Evolutionary conservation across 1,140 invertebrate genomes (phyloP).

Genomic region (Sycophila sp.): DNA sequence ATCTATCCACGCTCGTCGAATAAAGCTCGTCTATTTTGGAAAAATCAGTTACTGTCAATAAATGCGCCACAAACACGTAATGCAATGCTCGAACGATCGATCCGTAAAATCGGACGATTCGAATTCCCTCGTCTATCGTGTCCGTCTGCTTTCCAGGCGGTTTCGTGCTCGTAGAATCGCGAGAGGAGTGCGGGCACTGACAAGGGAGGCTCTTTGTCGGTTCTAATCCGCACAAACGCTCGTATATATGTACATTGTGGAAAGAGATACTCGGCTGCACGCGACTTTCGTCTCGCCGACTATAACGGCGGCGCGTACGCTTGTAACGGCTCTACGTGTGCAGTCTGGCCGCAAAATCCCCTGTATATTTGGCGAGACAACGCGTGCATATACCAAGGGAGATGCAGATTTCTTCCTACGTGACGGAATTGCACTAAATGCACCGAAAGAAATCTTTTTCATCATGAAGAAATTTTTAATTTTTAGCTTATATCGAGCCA

Average conservation of each 20-base stretch:
- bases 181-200: too few relatives aligned
- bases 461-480: background rate
- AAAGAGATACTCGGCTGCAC: background rate
- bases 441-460: background rate
- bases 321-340: background rate
- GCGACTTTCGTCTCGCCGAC: conserved; percentile 21
- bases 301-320: background rate
- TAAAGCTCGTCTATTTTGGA: too few relatives aligned
- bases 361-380: background rate
- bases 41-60: too few relatives aligned
- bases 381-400: background rate
- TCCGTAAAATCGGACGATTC: too few relatives aligned
- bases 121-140: too few relatives aligned
- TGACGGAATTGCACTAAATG: background rate
- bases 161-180: too few relatives aligned
- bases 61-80: too few relatives aligned
- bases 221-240: conserved; percentile 55
- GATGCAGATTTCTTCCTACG: background rate
- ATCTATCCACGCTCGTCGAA: too few relatives aligned
- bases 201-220: conserved; percentile 51
- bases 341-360: background rate
- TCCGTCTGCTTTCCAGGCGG: too few relatives aligned
- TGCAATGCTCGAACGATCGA: too few relatives aligned
- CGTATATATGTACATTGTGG: background rate
- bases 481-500: too few relatives aligned